A percentile compares a stretch with the other conserved stretches of the same genome.
phyloP scores from a whole-genome alignment of 2,797 vertebrate genomes.

The Acrossocheilus wenchowensis region DNA sequence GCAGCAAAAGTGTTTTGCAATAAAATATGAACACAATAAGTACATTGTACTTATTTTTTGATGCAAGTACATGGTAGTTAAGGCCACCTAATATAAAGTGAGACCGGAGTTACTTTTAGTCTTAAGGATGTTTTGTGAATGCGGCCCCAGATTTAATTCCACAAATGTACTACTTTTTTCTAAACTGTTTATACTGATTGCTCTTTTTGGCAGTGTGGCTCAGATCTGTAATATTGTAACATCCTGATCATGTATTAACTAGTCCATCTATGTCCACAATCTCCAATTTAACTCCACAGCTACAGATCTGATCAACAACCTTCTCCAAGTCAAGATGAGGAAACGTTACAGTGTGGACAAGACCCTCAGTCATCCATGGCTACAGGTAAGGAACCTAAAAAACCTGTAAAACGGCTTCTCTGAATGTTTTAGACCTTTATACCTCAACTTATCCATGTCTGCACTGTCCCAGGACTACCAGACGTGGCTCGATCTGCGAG shows the following conservation, averaged over 20 bases:
- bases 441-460: neutral
- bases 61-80: too few relatives aligned
- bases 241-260: conserved; percentile 5
- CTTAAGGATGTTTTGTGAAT: too few relatives aligned
- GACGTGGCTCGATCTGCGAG: conserved; percentile 97
- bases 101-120: too few relatives aligned
- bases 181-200: neutral
- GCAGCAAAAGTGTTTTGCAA: too few relatives aligned
- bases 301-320: conserved; percentile 97
- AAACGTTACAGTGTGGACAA: conserved; percentile 98
- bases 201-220: neutral
- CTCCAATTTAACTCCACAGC: conserved; percentile 75
- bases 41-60: too few relatives aligned
- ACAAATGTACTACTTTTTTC: too few relatives aligned
- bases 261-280: neutral
- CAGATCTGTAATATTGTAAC: neutral
- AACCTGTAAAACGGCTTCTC: neutral
- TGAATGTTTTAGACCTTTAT: neutral
- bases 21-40: too few relatives aligned
- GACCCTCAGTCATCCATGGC: conserved; percentile 97
- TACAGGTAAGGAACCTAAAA: conserved; percentile 84
- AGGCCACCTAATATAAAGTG: too few relatives aligned
- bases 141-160: too few relatives aligned
- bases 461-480: conserved; percentile 88
- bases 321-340: conserved; percentile 99